Evolutionary conservation across 2,113 vertebrate genomes (phyloP).

Genomic region (Vanacampus margaritifer): DNA sequence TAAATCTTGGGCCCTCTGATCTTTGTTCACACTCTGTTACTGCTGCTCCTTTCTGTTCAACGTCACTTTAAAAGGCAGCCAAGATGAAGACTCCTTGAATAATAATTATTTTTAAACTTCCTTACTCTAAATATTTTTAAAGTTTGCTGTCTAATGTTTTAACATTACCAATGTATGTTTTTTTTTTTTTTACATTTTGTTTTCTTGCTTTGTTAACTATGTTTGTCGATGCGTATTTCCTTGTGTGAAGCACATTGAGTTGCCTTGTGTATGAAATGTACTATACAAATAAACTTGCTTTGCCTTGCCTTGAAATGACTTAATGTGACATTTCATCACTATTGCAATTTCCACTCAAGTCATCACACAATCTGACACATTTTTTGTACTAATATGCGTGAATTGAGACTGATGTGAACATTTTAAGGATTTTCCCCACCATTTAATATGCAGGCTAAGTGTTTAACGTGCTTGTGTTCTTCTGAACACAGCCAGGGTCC

Average conservation of each 20-base stretch:
- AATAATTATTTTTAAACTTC: too few species aligned
- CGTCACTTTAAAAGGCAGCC: constrained; percentile 10
- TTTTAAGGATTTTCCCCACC: constrained; percentile 21
- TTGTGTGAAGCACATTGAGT: too few species aligned
- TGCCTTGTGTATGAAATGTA: too few species aligned
- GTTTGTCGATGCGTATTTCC: too few species aligned
- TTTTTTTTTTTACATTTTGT: too few species aligned
- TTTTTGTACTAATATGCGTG: constrained; percentile 27
- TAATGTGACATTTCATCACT: constrained; percentile 33
- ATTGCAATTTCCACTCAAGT: constrained; percentile 17
- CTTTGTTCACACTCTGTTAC: not conserved
- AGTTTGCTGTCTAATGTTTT: too few species aligned
- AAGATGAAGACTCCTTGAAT: constrained; percentile 8
- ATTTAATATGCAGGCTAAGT: not conserved
- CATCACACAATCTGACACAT: constrained; percentile 22
- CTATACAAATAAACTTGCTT: too few species aligned
- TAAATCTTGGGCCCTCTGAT: constrained; percentile 18
- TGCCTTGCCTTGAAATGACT: too few species aligned
- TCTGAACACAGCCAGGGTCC: not conserved
- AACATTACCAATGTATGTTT: too few species aligned
- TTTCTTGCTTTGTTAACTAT: too few species aligned
- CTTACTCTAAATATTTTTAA: too few species aligned
- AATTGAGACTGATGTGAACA: constrained; percentile 43
- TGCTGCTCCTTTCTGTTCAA: constrained; percentile 21
- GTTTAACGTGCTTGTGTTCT: not conserved